Percentiles rank a stretch among this genome's conserved stretches.
These are phyloP conservation scores for Brachionus paranguensis DNA, from an alignment of 1,140 invertebrate species.

Conservation along the genomic window DNA sequence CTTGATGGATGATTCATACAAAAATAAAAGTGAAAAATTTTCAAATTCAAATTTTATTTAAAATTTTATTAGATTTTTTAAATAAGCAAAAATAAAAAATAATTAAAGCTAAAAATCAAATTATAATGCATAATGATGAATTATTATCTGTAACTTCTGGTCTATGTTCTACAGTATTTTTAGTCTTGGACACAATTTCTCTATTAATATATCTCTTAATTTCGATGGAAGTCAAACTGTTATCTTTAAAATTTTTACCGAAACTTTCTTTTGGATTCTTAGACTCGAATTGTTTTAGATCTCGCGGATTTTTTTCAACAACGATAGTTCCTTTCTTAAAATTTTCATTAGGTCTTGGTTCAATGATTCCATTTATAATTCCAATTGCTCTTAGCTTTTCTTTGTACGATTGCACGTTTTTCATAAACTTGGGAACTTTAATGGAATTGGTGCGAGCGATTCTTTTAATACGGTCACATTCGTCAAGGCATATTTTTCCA, in stretches of 20 bases:
- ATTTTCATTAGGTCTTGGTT: neutral
- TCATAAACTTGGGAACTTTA: slow-evolving; percentile 49
- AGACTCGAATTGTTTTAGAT: neutral
- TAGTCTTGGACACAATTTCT: slow-evolving; percentile 27
- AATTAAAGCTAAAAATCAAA: neutral
- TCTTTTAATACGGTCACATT: slow-evolving; percentile 47
- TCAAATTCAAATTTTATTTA: neutral
- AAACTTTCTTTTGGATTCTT: neutral
- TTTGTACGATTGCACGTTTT: slow-evolving; percentile 48
- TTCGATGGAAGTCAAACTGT: neutral
- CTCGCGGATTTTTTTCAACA: neutral
- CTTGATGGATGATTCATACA: too few relatives aligned
- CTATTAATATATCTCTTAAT: slow-evolving; percentile 13
- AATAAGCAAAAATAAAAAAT: neutral
- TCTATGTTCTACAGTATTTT: slow-evolving; percentile 8
- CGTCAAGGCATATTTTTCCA: slow-evolving; percentile 53
- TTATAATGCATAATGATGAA: slow-evolving; percentile 4
- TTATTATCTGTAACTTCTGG: neutral
- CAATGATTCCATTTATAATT: slow-evolving; percentile 45
- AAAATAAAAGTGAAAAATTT: too few relatives aligned
- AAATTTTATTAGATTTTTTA: neutral
- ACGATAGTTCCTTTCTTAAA: neutral
- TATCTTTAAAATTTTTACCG: neutral
- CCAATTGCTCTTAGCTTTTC: slow-evolving; percentile 48
- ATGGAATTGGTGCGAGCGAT: slow-evolving; percentile 48